phyloP scores from a whole-genome alignment of 2,113 vertebrate species.

The Syngnathus floridae region DNA sequence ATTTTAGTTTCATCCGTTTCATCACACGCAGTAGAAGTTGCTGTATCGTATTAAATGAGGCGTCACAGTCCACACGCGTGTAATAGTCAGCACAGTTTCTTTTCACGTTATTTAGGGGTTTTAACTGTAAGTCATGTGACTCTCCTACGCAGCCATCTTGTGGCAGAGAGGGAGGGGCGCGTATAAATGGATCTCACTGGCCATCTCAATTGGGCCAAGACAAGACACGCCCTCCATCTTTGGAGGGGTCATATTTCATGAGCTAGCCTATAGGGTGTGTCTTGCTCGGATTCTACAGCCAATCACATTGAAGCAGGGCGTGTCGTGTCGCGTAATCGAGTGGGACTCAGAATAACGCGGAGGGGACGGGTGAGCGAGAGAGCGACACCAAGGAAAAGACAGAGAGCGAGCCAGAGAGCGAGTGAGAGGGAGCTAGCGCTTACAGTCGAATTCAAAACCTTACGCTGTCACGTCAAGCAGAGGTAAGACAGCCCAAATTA shows the following conservation, averaged over 20 bases:
- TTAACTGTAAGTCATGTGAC: slow-evolving; percentile 70
- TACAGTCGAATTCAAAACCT: slow-evolving; percentile 70
- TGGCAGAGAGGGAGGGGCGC: slow-evolving; percentile 44
- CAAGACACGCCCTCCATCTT: too few relatives aligned
- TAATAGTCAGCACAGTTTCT: slow-evolving; percentile 43
- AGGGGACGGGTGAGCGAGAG: slow-evolving; percentile 30
- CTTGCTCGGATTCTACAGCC: too few relatives aligned
- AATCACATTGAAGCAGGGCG: too few relatives aligned
- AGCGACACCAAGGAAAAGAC: slow-evolving; percentile 27
- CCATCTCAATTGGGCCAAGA: too few relatives aligned
- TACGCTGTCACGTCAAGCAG: slow-evolving; percentile 74
- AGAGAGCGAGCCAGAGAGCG: slow-evolving; percentile 24
- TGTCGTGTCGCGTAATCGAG: too few relatives aligned
- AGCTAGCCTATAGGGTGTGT: too few relatives aligned
- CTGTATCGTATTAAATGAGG: neutral
- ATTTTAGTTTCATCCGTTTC: neutral
- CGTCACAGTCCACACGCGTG: neutral
- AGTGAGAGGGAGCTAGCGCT: slow-evolving; percentile 27
- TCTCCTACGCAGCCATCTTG: slow-evolving; percentile 72
- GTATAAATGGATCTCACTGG: too few relatives aligned
- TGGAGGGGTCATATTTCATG: too few relatives aligned
- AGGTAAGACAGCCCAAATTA: slow-evolving; percentile 73
- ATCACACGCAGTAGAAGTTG: neutral
- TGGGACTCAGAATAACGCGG: neutral
- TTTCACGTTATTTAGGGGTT: slow-evolving; percentile 30